Evolutionary conservation across 1,140 invertebrate genomes (phyloP).

Genomic region (Drosophila parabipectinata): DNA sequence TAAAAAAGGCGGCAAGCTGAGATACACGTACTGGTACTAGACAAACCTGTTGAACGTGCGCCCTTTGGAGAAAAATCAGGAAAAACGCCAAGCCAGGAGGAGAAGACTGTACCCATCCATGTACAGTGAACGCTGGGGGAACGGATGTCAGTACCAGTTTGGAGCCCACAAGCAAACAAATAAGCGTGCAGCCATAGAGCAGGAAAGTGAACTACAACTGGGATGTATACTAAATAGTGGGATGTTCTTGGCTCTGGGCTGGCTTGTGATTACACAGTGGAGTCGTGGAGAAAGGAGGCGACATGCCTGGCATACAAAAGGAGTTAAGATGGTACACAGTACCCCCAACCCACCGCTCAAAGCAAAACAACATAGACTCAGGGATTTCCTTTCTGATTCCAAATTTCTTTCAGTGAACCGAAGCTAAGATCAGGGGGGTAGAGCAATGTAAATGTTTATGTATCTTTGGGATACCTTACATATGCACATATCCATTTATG

Average conservation of each 20-base stretch:
- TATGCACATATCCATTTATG: slow-evolving; percentile 45
- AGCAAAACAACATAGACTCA: slow-evolving; percentile 3
- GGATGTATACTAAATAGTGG: slow-evolving; percentile 17
- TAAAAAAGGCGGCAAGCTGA: slow-evolving; percentile 19
- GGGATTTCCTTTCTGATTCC: not conserved
- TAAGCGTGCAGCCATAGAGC: slow-evolving; percentile 76
- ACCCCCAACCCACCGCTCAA: too few species aligned
- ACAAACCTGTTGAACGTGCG: slow-evolving; percentile 69
- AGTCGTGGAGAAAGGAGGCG: slow-evolving; percentile 60
- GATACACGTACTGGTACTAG: slow-evolving; percentile 64
- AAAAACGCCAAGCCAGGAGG: slow-evolving; percentile 50
- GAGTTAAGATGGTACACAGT: not conserved
- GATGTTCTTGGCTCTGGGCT: slow-evolving; percentile 20
- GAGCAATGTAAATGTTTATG: slow-evolving; percentile 71
- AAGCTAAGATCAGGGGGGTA: slow-evolving; percentile 4
- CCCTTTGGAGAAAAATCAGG: slow-evolving; percentile 71
- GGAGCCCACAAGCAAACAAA: slow-evolving; percentile 78
- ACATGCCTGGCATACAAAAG: slow-evolving; percentile 76
- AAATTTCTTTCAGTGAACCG: slow-evolving; percentile 11
- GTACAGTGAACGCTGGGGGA: slow-evolving; percentile 37
- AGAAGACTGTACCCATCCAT: slow-evolving; percentile 62
- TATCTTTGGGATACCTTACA: slow-evolving; percentile 53
- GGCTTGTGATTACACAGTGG: slow-evolving; percentile 66
- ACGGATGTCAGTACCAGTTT: slow-evolving; percentile 72
- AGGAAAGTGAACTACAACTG: slow-evolving; percentile 22